These are phyloP conservation scores for Montipora foliosa DNA, from an alignment of 64 coral and sea anemone species.

Conservation along the genomic window DNA sequence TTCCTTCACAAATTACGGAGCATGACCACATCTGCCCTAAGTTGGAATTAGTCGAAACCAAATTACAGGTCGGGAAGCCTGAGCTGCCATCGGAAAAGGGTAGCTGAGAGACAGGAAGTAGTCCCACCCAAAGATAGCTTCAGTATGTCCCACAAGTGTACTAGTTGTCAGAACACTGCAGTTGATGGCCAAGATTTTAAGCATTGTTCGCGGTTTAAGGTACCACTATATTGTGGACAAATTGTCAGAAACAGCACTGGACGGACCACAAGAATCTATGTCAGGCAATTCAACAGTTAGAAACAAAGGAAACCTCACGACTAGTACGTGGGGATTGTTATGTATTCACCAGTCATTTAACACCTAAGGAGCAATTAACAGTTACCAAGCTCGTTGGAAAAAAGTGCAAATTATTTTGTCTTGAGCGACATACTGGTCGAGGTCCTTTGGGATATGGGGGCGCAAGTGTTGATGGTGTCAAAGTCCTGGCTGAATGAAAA, in stretches of 20 bases:
- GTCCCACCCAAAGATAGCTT: background rate
- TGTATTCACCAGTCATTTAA: constrained; percentile 42
- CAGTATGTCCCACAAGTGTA: constrained; percentile 7
- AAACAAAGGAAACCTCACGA: constrained; percentile 1
- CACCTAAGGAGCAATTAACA: constrained; percentile 45
- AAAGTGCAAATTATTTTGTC: constrained; percentile 14
- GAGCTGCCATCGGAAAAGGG: too few relatives aligned
- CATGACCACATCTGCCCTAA: too few relatives aligned
- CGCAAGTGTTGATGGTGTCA: constrained; percentile 42
- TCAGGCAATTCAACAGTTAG: constrained; percentile 49
- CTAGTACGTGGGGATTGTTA: constrained; percentile 18
- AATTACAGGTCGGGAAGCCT: too few relatives aligned
- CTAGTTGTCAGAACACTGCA: constrained; percentile 38
- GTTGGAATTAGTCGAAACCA: too few relatives aligned
- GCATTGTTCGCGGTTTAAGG: constrained; percentile 18
- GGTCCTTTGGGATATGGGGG: constrained; percentile 46
- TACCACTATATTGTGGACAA: constrained; percentile 47
- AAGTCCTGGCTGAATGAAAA: background rate
- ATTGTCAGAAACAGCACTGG: constrained; percentile 67
- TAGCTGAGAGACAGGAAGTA: constrained; percentile 29
- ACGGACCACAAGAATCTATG: constrained; percentile 45
- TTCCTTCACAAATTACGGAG: too few relatives aligned
- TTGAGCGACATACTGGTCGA: background rate
- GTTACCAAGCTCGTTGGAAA: constrained; percentile 55
- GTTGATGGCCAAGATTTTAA: background rate